Evolutionary conservation across 1,140 invertebrate genomes (phyloP).

Genomic region (Contarinia nasturtii): DNA sequence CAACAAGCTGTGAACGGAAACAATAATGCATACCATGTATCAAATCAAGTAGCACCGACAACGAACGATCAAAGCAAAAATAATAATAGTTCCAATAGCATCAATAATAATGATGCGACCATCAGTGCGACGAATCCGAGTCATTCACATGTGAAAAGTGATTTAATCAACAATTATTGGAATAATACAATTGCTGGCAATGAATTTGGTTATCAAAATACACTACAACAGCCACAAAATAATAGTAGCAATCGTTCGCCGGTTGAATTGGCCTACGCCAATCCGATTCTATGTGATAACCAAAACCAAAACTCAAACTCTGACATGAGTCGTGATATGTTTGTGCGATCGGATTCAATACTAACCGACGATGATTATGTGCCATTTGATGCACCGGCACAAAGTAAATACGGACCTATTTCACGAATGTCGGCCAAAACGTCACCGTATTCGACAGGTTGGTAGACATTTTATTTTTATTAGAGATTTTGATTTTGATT

Average conservation of each 20-base stretch:
- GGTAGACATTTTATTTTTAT: no score
- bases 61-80: neutral
- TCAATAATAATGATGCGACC: neutral
- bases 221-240: no score
- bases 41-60: neutral
- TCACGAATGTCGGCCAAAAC: conserved; percentile 31
- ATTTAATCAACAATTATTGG: no score
- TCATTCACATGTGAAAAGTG: no score
- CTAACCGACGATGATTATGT: conserved; percentile 50
- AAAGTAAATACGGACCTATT: conserved; percentile 63
- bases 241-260: no score
- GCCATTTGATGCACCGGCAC: conserved; percentile 49
- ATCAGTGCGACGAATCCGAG: no score
- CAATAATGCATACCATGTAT: neutral
- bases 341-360: conserved; percentile 39
- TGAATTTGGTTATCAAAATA: no score
- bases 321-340: conserved; percentile 23
- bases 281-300: no score
- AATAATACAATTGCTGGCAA: no score
- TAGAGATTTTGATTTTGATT: no score
- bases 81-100: neutral
- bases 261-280: no score
- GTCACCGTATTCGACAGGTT: neutral
- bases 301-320: neutral
- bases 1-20: neutral